Conservation (phyloP, 1,140 invertebrate species). For the Venustaconcha ellipsiformis region DNA sequence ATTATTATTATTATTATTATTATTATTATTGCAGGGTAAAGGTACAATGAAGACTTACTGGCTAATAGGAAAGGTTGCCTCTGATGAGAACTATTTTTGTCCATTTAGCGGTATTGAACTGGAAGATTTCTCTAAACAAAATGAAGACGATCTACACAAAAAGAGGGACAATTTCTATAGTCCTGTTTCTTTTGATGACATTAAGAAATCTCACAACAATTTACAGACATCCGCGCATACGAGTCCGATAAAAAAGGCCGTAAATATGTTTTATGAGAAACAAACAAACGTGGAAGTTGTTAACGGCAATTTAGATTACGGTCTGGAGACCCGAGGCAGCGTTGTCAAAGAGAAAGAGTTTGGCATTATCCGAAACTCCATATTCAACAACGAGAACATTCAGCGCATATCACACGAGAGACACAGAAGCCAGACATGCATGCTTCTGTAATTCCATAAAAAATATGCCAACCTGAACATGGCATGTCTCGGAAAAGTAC, state of each 20-base stretch:
- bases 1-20: background rate
- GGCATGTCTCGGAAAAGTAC: too few species aligned
- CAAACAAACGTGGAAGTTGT: slow-evolving; percentile 2
- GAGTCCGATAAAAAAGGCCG: background rate
- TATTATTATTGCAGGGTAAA: slow-evolving; percentile 50
- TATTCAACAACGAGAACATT: background rate
- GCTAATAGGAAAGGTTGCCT: slow-evolving; percentile 42
- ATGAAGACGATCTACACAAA: slow-evolving; percentile 10
- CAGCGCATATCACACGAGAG: too few species aligned
- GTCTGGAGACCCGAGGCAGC: background rate
- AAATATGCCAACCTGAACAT: too few species aligned
- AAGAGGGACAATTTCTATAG: background rate
- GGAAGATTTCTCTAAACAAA: slow-evolving; percentile 35
- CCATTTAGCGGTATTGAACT: slow-evolving; percentile 48
- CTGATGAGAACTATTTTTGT: slow-evolving; percentile 32
- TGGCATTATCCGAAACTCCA: slow-evolving; percentile 7
- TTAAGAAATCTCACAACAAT: slow-evolving; percentile 25
- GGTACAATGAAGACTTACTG: slow-evolving; percentile 61
- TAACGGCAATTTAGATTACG: background rate
- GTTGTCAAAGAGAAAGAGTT: slow-evolving; percentile 10
- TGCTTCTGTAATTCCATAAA: too few species aligned
- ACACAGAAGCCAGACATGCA: too few species aligned
- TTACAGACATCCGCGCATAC: slow-evolving; percentile 9
- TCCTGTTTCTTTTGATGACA: slow-evolving; percentile 58
- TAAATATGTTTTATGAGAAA: background rate